These are phyloP conservation scores for Pampus argenteus DNA, from an alignment of 2,797 vertebrate genomes.

Conservation along the genomic window DNA sequence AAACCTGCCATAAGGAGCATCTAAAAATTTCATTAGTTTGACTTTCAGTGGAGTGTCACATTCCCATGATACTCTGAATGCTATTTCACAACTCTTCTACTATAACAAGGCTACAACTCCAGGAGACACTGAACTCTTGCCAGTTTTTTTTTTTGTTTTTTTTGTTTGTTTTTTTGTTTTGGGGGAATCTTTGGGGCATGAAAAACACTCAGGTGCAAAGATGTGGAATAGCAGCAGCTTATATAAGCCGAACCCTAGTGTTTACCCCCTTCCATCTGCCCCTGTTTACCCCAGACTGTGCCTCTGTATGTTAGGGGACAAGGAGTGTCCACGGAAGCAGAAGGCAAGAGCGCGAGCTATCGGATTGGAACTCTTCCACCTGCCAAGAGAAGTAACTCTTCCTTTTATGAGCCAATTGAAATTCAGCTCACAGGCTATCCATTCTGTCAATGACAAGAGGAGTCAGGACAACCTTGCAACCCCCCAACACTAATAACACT, in stretches of 20 bases:
- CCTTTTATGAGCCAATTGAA: constrained; percentile 82
- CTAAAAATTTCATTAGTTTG: constrained; percentile 52
- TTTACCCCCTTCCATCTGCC: constrained; percentile 75
- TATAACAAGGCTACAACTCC: constrained; percentile 26
- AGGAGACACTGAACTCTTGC: constrained; percentile 8
- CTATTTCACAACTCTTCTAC: constrained; percentile 12
- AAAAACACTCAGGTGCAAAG: constrained; percentile 45
- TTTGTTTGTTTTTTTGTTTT: constrained; percentile 18
- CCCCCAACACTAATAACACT: constrained; percentile 78
- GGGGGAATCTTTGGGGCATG: constrained; percentile 21
- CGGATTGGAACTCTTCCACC: constrained; percentile 77
- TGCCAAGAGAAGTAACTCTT: constrained; percentile 80
- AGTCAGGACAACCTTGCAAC: constrained; percentile 80
- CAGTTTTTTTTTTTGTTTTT: constrained; percentile 9
- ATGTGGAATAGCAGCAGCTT: constrained; percentile 31
- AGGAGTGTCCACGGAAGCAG: constrained; percentile 65
- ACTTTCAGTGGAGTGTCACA: constrained; percentile 45
- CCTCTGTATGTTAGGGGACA: constrained; percentile 70
- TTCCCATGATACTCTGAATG: constrained; percentile 37
- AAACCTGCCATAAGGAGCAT: constrained; percentile 43
- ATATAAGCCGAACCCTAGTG: constrained; percentile 37
- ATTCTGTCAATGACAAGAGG: constrained; percentile 81
- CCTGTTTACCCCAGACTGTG: constrained; percentile 75
- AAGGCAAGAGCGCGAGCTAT: constrained; percentile 67
- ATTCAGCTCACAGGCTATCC: constrained; percentile 80